Conservation (phyloP, 2,113 vertebrate genomes). For the Narcine bancroftii region DNA sequence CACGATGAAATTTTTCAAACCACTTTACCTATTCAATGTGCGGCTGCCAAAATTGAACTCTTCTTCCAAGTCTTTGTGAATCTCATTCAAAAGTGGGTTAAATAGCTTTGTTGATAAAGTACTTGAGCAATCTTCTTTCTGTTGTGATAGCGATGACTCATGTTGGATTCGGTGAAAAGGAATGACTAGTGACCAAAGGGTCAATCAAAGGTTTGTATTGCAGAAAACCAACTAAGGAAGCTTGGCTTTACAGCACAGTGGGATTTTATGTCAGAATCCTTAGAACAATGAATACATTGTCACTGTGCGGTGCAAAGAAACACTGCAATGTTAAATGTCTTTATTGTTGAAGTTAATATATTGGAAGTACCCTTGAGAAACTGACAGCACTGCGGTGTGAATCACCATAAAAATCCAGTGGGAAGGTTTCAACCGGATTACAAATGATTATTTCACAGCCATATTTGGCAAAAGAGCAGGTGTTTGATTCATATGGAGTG, state of each 20-base stretch:
- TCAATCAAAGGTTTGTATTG: background rate
- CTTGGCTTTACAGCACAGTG: background rate
- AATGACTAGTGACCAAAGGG: background rate
- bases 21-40: background rate
- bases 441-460: no score
- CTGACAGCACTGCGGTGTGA: background rate
- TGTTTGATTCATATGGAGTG: background rate
- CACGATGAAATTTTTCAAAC: background rate
- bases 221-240: background rate
- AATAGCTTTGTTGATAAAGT: constrained; percentile 16
- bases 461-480: background rate
- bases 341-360: constrained; percentile 36
- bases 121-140: constrained; percentile 17
- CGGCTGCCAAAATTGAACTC: background rate
- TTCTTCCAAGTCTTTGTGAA: background rate
- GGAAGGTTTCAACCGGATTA: background rate
- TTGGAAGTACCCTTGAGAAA: constrained; percentile 21
- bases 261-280: background rate
- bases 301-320: background rate
- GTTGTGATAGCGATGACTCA: constrained; percentile 3
- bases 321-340: background rate
- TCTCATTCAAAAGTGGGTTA: background rate
- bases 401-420: constrained; percentile 30
- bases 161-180: constrained; percentile 1
- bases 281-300: constrained; percentile 10